Base-by-base conservation (phyloP, 1,140 invertebrate species). In the Drosophila bocki region DNA sequence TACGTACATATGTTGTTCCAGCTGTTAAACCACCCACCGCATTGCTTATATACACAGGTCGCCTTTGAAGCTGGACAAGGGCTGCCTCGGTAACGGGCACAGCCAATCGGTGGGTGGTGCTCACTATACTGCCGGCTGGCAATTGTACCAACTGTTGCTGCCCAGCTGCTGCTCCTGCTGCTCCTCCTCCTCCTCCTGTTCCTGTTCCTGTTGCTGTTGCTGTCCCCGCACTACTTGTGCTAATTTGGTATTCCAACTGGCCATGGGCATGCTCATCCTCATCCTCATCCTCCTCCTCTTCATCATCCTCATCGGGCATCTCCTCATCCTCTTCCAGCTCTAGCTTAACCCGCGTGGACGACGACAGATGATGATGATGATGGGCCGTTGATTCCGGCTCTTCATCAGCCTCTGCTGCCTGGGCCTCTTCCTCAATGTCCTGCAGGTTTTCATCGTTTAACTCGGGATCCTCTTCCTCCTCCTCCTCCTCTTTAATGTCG, bases 341-440 rank as follows among this genome's bases (percentile, higher is more conserved):
- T 13, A 92, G 64, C 57, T 92, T 92, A 1, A 92, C 82, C 19
- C 82, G 87, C 15, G 87, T 64, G 47, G 81, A 50, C 11, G 56
- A 42, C 26, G 26, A 29, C 4, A 56, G 19, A 1, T 54, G 33
- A 54, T 54, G 50, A 54, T 54, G 50, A 7, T 71, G 74, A 3
- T 75, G 81, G 8, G 65, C 35, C 8, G 83, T 74, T 7, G 68
- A 71, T 26, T 88, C 85, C 0, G 86, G 91, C 63, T 92, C 86
- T 44, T 92, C 91, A 29, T 92, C 91, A 17, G 84, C 87, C 74
- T 92, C 91, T 29, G 91, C 86, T 41, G 91, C 91, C 70, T 92
- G 91, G 19, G 84, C 91, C 70, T 92, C 91, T 59, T 92, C 91
- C 62, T 91, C 91, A 13, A 92, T 92, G 51, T 92, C 91, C 80